Conservation (phyloP, 2,797 vertebrate genomes). For the Gymnocypris eckloni region DNA sequence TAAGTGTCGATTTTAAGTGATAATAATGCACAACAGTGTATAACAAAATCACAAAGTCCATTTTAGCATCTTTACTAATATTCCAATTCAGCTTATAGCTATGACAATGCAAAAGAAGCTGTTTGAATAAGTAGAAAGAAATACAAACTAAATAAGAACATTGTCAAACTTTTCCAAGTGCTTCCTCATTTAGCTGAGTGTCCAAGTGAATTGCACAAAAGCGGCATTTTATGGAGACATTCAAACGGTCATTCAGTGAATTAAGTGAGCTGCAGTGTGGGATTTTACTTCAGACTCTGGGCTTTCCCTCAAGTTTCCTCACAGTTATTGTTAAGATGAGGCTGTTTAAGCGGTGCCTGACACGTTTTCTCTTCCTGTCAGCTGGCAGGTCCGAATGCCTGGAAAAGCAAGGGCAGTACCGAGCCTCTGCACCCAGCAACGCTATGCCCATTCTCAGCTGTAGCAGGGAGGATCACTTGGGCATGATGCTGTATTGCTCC, state of each 20-base stretch:
- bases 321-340: slow-evolving; percentile 8
- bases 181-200: slow-evolving; percentile 14
- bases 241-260: neutral
- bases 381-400: slow-evolving; percentile 11
- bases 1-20: neutral
- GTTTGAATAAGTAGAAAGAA: neutral
- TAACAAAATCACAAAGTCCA: neutral
- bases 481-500: slow-evolving; percentile 74
- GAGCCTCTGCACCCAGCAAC: slow-evolving; percentile 55
- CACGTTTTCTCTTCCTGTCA: slow-evolving; percentile 27
- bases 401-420: slow-evolving; percentile 33
- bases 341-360: neutral
- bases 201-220: neutral
- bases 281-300: neutral
- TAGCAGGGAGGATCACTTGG: slow-evolving; percentile 5
- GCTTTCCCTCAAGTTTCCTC: neutral
- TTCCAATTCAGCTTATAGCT: neutral
- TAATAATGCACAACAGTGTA: neutral
- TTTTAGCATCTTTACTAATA: neutral
- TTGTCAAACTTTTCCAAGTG: neutral
- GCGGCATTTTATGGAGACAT: neutral
- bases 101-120: neutral
- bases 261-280: neutral
- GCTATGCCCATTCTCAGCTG: slow-evolving; percentile 68
- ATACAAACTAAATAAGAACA: neutral